These are phyloP conservation scores for Odocoileus virginianus DNA, from an alignment of 2,113 vertebrate species.

Conservation along the genomic window DNA sequence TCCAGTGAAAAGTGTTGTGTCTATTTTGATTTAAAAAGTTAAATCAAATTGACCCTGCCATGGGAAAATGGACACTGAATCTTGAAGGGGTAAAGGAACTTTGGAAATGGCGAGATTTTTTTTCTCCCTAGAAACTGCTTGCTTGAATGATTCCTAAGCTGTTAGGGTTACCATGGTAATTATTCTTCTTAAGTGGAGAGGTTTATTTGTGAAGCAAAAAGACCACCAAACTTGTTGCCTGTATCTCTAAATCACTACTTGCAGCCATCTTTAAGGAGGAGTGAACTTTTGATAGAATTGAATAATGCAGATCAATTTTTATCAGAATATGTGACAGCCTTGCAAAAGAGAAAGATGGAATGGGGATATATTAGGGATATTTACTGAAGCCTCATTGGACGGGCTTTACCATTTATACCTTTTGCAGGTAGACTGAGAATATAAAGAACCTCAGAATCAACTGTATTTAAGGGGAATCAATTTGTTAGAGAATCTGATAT, in stretches of 20 bases:
- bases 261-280: not conserved
- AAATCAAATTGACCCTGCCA: constrained; percentile 4
- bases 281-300: constrained; percentile 25
- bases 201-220: constrained; percentile 52
- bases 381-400: not conserved
- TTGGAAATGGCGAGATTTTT: constrained; percentile 36
- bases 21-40: constrained; percentile 10
- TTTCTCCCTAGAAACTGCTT: constrained; percentile 6
- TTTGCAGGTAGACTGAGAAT: not conserved
- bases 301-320: constrained; percentile 38
- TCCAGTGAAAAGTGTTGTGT: not conserved
- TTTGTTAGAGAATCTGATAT: not conserved
- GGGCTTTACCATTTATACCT: not conserved
- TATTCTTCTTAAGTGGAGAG: constrained; percentile 68
- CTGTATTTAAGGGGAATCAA: not conserved
- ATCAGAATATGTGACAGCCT: not conserved
- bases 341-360: not conserved
- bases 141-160: constrained; percentile 36
- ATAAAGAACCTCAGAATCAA: constrained; percentile 48
- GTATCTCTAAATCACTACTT: not conserved
- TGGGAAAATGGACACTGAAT: not conserved
- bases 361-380: not conserved
- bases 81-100: constrained; percentile 52
- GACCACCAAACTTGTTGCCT: constrained; percentile 47
- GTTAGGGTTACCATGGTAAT: constrained; percentile 64